phyloP scores from a whole-genome alignment of 2,888 invertebrate species.

The Melanotus villosus region DNA sequence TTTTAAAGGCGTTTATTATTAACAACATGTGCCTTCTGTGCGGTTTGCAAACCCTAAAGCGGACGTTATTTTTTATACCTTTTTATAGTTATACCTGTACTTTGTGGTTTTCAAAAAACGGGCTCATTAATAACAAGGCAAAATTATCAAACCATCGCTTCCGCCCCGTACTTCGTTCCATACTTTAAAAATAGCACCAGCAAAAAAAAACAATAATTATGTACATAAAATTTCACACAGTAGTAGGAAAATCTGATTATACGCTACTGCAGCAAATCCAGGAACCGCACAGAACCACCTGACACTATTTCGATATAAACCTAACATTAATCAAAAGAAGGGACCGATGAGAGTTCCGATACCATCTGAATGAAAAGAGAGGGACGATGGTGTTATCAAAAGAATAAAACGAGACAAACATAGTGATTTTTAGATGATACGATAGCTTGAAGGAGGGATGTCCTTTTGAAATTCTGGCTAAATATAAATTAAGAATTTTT shows the following conservation, averaged over 20 bases:
- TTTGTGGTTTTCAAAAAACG: conserved; percentile 35
- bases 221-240: conserved; percentile 41
- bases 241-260: conserved; percentile 42
- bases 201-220: conserved; percentile 42
- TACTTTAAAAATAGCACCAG: conserved; percentile 11
- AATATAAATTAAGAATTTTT: conserved; percentile 53
- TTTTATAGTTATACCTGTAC: conserved; percentile 16
- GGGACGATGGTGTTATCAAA: conserved; percentile 24
- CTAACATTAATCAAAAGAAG: conserved; percentile 55
- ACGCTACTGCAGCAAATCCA: conserved; percentile 29
- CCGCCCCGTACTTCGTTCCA: conserved; percentile 36
- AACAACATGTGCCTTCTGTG: neutral
- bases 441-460: conserved; percentile 42
- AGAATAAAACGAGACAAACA: conserved; percentile 42
- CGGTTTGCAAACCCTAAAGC: conserved; percentile 10
- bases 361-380: conserved; percentile 44
- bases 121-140: conserved; percentile 37
- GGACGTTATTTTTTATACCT: conserved; percentile 23
- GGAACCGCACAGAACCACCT: conserved; percentile 49
- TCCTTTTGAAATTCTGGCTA: conserved; percentile 45
- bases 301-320: conserved; percentile 53
- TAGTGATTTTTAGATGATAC: conserved; percentile 43
- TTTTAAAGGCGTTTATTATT: neutral
- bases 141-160: conserved; percentile 42
- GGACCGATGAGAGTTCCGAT: conserved; percentile 48